These are phyloP conservation scores for Atethmia centrago DNA, from an alignment of 2,888 invertebrate species.

Conservation along the genomic window DNA sequence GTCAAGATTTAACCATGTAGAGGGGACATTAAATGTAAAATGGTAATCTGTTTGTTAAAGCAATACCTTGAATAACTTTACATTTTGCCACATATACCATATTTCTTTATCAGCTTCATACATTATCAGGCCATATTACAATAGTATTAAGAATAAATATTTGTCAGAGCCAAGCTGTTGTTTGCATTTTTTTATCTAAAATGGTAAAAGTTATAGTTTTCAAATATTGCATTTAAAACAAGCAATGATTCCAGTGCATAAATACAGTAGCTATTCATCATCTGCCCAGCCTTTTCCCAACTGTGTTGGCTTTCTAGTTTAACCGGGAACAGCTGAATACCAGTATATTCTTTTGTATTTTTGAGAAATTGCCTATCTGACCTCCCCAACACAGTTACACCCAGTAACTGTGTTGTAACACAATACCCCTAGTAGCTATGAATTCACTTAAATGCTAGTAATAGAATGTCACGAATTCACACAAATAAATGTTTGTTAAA, in stretches of 20 bases:
- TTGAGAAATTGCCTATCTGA: too few species aligned
- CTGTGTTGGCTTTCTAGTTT: too few species aligned
- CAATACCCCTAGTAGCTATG: too few species aligned
- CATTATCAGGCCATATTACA: neutral
- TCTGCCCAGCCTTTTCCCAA: too few species aligned
- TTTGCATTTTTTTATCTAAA: slow-evolving; percentile 23
- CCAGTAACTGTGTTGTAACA: too few species aligned
- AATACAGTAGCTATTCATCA: neutral
- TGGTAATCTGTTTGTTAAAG: neutral
- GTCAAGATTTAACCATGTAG: neutral
- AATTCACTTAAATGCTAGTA: neutral
- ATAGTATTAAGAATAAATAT: neutral
- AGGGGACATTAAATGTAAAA: neutral
- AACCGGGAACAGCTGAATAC: too few species aligned
- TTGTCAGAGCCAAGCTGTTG: neutral
- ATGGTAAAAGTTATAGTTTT: neutral
- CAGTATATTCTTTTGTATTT: too few species aligned
- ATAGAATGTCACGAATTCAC: neutral
- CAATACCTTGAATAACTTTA: neutral
- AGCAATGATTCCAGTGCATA: neutral
- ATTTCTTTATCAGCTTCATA: slow-evolving; percentile 6
- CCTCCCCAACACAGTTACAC: too few species aligned
- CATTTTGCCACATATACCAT: neutral
- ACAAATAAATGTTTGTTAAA: slow-evolving; percentile 3
- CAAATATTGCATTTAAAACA: neutral